These are phyloP conservation scores for Xestobium rufovillosum DNA, from an alignment of 2,888 invertebrate genomes.

Conservation along the genomic window DNA sequence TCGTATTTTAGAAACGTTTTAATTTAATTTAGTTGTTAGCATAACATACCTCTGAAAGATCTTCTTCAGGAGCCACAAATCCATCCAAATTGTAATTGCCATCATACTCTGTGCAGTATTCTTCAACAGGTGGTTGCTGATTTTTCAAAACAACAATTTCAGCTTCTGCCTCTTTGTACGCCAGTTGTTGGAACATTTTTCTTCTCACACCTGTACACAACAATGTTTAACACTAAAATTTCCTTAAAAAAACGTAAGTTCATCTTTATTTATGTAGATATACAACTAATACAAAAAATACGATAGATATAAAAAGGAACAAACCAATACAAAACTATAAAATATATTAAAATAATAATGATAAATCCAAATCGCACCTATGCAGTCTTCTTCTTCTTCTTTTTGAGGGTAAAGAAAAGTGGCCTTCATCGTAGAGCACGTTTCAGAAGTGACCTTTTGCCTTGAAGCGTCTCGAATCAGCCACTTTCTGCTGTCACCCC, in stretches of 20 bases:
- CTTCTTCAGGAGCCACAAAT: constrained; percentile 27
- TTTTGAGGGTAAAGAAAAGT: constrained; percentile 27
- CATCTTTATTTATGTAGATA: not conserved
- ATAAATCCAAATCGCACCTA: constrained; percentile 25
- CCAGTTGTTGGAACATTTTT: constrained; percentile 26
- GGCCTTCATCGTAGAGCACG: constrained; percentile 33
- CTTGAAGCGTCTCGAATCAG: constrained; percentile 31
- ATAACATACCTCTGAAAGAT: constrained; percentile 25
- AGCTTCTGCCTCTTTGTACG: constrained; percentile 31
- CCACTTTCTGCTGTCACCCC: constrained; percentile 36
- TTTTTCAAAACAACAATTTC: constrained; percentile 32
- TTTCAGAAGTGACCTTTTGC: constrained; percentile 19
- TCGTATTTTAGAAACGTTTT: too few species aligned
- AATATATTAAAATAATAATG: too few species aligned
- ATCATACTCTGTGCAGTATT: constrained; percentile 38
- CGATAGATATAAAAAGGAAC: too few species aligned
- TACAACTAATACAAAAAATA: not conserved
- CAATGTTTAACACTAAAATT: not conserved
- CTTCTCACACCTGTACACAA: constrained; percentile 30
- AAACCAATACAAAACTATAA: too few species aligned
- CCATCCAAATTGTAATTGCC: constrained; percentile 29
- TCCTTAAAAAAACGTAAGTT: constrained; percentile 4
- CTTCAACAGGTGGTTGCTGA: constrained; percentile 27
- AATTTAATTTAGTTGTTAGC: too few species aligned
- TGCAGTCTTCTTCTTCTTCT: constrained; percentile 19